Conservation (phyloP, 1,140 invertebrate species). For the Drosophila simulans region DNA sequence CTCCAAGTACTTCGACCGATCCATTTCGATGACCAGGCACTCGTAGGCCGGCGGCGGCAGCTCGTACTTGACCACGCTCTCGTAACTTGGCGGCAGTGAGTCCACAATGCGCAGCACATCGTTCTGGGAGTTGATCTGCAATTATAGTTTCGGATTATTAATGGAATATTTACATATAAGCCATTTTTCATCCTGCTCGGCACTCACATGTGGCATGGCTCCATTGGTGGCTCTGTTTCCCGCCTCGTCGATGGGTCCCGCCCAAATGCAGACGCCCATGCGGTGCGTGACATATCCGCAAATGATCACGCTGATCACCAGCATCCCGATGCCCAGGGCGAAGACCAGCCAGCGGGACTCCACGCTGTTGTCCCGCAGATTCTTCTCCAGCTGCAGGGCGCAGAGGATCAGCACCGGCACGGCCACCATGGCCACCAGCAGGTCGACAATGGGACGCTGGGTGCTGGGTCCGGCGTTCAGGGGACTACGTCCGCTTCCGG, state of each 20-base stretch:
- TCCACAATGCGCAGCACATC: slow-evolving; percentile 82
- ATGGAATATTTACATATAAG: too few species aligned
- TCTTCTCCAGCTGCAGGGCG: slow-evolving; percentile 80
- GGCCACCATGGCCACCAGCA: slow-evolving; percentile 79
- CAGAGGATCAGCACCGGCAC: slow-evolving; percentile 77
- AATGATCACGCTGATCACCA: slow-evolving; percentile 78
- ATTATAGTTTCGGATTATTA: too few species aligned
- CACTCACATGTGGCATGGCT: slow-evolving; percentile 65
- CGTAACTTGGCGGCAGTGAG: slow-evolving; percentile 80
- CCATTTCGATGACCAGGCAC: slow-evolving; percentile 76
- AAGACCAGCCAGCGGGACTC: slow-evolving; percentile 80
- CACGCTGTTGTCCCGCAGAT: slow-evolving; percentile 66
- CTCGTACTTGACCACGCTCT: slow-evolving; percentile 78
- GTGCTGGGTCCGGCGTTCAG: slow-evolving; percentile 49
- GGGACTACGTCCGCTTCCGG: slow-evolving; percentile 19
- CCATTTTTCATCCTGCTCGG: too few species aligned
- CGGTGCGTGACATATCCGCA: slow-evolving; percentile 83
- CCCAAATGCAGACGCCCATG: slow-evolving; percentile 84
- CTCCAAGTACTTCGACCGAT: slow-evolving; percentile 63
- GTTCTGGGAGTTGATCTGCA: slow-evolving; percentile 82
- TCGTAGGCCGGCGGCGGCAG: slow-evolving; percentile 79
- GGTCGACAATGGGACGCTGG: slow-evolving; percentile 76
- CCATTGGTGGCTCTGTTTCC: slow-evolving; percentile 66
- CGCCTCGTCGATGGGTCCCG: slow-evolving; percentile 79
- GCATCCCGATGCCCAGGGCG: slow-evolving; percentile 77